These are phyloP conservation scores for Phainopepla nitens DNA, from an alignment of 2,113 vertebrate species.

Conservation along the genomic window DNA sequence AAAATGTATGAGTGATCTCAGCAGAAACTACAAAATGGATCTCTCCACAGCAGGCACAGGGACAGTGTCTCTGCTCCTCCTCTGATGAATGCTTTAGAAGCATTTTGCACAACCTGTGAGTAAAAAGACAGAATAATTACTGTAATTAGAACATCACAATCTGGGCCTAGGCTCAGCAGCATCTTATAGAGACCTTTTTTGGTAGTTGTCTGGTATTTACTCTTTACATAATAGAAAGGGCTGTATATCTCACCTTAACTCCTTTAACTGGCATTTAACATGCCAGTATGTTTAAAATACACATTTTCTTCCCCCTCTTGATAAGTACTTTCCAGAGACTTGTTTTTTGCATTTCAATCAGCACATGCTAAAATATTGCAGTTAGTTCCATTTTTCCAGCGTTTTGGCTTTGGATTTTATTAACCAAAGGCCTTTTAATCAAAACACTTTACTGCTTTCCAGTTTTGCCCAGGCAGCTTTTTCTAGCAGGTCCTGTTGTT, in stretches of 20 bases:
- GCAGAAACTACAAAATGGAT: not conserved
- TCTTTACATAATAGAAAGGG: not conserved
- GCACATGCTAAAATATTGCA: not conserved
- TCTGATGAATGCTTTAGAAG: not conserved
- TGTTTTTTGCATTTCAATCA: not conserved
- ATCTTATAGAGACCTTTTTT: not conserved
- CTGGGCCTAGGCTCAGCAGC: not conserved
- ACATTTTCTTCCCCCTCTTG: rapidly evolving
- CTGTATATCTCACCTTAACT: not conserved
- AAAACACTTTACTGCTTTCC: not conserved
- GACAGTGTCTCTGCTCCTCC: not conserved
- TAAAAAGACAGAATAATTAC: not conserved
- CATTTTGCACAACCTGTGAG: not conserved
- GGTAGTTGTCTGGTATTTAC: not conserved
- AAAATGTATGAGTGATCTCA: not conserved
- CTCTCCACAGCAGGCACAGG: not conserved
- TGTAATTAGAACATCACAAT: not conserved
- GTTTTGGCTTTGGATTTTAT: not conserved
- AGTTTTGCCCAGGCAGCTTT: not conserved
- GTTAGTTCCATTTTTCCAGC: not conserved
- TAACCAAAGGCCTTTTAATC: not conserved
- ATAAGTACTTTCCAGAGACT: not conserved
- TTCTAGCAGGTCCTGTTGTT: not conserved
- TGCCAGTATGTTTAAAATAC: not conserved
- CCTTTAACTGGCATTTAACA: not conserved